Conservation (phyloP, 1,140 invertebrate genomes). For the Drosophila takahashii region DNA sequence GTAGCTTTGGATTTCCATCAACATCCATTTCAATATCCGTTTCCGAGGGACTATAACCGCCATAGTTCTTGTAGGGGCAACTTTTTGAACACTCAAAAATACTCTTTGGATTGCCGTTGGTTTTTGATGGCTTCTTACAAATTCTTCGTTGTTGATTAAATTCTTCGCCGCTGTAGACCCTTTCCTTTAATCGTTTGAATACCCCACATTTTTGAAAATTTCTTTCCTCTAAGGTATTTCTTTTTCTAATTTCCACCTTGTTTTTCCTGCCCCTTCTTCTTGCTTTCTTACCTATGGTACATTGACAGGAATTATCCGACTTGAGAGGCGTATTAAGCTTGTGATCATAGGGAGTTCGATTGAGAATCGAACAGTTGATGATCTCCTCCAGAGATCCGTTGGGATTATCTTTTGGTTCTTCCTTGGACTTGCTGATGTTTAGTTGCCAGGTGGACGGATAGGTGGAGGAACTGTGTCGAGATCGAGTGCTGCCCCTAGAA, state of each 20-base stretch:
- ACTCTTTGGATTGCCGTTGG: neutral
- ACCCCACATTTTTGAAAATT: too few species aligned
- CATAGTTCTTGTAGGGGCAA: conserved; percentile 16
- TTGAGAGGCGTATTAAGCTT: conserved; percentile 23
- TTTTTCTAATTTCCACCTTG: neutral
- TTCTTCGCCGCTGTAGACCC: conserved; percentile 18
- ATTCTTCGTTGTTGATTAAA: neutral
- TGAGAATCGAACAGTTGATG: conserved; percentile 29
- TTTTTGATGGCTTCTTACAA: neutral
- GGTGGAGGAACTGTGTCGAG: conserved; percentile 29
- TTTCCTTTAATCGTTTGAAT: neutral
- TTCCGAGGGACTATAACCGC: conserved; percentile 44
- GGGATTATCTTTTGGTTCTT: neutral
- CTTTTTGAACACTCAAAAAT: neutral
- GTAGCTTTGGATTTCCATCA: neutral
- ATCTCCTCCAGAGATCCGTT: conserved; percentile 21
- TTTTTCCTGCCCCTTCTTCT: neutral
- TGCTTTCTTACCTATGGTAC: conserved; percentile 6
- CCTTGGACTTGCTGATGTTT: neutral
- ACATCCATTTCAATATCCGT: conserved; percentile 2
- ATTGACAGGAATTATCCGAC: conserved; percentile 12
- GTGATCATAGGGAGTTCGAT: conserved; percentile 50
- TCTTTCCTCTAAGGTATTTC: neutral
- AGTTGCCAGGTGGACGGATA: conserved; percentile 61
- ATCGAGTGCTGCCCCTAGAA: conserved; percentile 34